Evolutionary conservation across 1,140 invertebrate genomes (phyloP).

Genomic region (Euwallacea fornicatus): DNA sequence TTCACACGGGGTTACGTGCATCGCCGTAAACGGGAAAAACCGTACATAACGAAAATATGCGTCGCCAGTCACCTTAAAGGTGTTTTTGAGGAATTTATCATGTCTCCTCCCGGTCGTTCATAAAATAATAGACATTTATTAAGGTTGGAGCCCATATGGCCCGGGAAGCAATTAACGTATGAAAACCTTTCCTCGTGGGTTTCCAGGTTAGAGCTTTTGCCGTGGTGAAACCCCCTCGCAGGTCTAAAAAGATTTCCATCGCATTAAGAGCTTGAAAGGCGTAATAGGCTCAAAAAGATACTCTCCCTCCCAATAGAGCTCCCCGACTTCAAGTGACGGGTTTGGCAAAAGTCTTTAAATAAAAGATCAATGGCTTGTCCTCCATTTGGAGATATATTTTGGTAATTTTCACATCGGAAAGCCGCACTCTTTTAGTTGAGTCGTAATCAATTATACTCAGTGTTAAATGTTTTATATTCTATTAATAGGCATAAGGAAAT

Average conservation of each 20-base stretch:
- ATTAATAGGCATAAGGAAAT: too few species aligned
- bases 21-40: background rate
- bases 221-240: background rate
- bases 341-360: conserved; percentile 4
- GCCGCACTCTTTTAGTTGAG: background rate
- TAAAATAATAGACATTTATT: background rate
- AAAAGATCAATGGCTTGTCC: conserved; percentile 1
- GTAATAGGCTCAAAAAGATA: conserved; percentile 6
- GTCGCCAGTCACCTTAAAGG: background rate
- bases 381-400: background rate
- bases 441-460: background rate
- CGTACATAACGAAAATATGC: background rate
- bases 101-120: background rate
- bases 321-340: background rate
- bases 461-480: background rate
- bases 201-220: background rate
- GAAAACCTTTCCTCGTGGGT: background rate
- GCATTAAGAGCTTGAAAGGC: conserved; percentile 13
- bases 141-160: background rate
- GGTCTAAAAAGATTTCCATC: conserved; percentile 6
- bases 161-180: background rate
- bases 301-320: background rate
- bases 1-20: background rate
- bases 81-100: background rate
- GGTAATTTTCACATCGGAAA: background rate